phyloP scores from a whole-genome alignment of 2,797 vertebrate species.

The Syncerus caffer region DNA sequence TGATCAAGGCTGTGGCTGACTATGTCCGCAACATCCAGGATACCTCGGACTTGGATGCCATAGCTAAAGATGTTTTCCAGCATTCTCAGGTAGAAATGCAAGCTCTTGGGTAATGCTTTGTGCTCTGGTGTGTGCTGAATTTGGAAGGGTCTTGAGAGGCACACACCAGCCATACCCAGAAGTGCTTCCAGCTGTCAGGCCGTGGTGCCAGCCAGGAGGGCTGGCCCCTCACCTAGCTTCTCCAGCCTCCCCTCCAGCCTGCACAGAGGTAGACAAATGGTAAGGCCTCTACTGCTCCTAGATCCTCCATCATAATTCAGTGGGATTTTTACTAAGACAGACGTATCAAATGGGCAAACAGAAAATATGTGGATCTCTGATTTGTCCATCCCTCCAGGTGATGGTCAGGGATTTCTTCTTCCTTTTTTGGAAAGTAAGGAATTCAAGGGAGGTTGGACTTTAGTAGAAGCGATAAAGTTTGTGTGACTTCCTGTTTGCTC shows the following conservation, averaged over 20 bases:
- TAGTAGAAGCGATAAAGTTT: neutral
- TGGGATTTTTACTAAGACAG: neutral
- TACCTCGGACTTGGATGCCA: conserved; percentile 91
- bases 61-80: conserved; percentile 95
- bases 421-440: neutral
- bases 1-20: conserved; percentile 95
- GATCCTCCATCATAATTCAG: neutral
- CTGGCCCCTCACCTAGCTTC: neutral
- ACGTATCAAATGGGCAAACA: neutral
- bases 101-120: rapidly evolving
- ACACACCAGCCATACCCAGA: neutral
- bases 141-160: neutral
- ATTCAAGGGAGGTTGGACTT: neutral
- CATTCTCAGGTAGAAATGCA: conserved; percentile 90
- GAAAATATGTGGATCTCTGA: neutral
- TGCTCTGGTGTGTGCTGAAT: neutral
- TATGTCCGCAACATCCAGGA: conserved; percentile 94
- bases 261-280: neutral
- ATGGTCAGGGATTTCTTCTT: neutral
- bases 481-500: neutral
- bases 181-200: neutral
- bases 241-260: neutral
- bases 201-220: neutral
- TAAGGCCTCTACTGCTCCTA: neutral
- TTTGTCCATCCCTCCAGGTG: neutral